phyloP scores from a whole-genome alignment of 2,797 vertebrate species.

The Dallia pectoralis region DNA sequence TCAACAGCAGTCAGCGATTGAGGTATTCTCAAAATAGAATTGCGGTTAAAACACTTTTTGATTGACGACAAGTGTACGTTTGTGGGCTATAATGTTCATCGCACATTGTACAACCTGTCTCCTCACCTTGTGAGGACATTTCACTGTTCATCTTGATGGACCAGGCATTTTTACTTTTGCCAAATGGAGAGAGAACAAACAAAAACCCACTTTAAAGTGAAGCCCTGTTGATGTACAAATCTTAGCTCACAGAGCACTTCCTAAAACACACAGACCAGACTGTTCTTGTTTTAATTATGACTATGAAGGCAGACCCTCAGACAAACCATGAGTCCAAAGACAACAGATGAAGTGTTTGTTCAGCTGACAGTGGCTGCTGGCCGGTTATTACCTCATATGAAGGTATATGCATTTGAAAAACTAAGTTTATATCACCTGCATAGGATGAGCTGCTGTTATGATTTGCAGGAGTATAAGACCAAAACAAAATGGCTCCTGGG shows the following conservation, averaged over 20 bases:
- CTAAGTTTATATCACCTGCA: slow-evolving; percentile 43
- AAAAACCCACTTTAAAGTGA: not conserved
- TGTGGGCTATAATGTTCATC: too few species aligned
- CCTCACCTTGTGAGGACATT: too few species aligned
- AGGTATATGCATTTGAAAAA: slow-evolving; percentile 38
- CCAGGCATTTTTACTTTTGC: too few species aligned
- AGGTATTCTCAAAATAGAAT: too few species aligned
- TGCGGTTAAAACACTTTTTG: too few species aligned
- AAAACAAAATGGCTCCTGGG: slow-evolving; percentile 17
- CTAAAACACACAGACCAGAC: not conserved
- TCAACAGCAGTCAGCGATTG: too few species aligned
- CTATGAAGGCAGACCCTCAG: not conserved
- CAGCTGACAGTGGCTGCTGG: slow-evolving; percentile 36
- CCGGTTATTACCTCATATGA: not conserved
- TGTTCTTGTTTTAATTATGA: not conserved
- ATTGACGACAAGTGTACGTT: too few species aligned
- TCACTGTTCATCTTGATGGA: too few species aligned
- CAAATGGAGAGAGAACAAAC: too few species aligned
- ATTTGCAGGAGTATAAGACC: slow-evolving; percentile 50
- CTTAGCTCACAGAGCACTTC: not conserved
- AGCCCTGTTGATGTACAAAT: not conserved
- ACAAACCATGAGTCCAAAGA: slow-evolving; percentile 20
- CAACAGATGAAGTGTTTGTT: slow-evolving; percentile 30
- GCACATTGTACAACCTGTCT: too few species aligned
- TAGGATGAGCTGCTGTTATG: slow-evolving; percentile 63